Base-by-base conservation (phyloP, 1,140 invertebrate genomes). In the Euura saliciscinereae region DNA sequence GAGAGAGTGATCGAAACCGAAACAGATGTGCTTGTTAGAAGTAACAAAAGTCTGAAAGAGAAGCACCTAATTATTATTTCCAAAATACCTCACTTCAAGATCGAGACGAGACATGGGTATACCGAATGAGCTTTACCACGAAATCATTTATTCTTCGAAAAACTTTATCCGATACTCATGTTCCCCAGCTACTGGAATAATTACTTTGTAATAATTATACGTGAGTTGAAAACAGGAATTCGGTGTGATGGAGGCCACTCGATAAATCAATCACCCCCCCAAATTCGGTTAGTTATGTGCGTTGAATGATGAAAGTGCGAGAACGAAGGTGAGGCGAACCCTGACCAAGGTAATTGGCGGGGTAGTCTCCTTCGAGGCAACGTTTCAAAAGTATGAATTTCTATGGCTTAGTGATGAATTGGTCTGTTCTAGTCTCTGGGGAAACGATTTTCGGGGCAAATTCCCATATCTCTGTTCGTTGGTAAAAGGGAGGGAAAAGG, bases 401-500 rank as follows among this genome's bases (percentile, higher is more conserved):
- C 51, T 59, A 59, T 59, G 51, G 51, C 10, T 59, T 59, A 8
- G 51, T 59, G 51, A 59, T 59, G 13, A 59, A 59, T 59, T 59
- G 51, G 51, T n/a, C 51, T 59, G 6, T 59, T 59, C 51, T 59
- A 59, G 3, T 59, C 51, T 59, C 51, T 8, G 13, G 51, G 13
- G 51, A n/a, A 59, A 59, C 51, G 51, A 6, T 59, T 59, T 59
- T 59, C 51, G 51, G 28, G 51, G 51, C 51, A 59, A 59, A 59
- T 59, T 59, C 51, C 51, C 13, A 59, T 59, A 59, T 59, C 51
- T 59, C 51, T 59, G 51, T 59, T 59, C 51, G n/a, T 59, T 8
- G 8, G 51, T 59, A 59, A n/a, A n/a, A 59, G 51, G 51, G 51
- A 59, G 51, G 6, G 51, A 59, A 28, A 28, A 28, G 28, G 51